phyloP scores from a whole-genome alignment of 2,113 vertebrate species.

The Callorhinus ursinus region DNA sequence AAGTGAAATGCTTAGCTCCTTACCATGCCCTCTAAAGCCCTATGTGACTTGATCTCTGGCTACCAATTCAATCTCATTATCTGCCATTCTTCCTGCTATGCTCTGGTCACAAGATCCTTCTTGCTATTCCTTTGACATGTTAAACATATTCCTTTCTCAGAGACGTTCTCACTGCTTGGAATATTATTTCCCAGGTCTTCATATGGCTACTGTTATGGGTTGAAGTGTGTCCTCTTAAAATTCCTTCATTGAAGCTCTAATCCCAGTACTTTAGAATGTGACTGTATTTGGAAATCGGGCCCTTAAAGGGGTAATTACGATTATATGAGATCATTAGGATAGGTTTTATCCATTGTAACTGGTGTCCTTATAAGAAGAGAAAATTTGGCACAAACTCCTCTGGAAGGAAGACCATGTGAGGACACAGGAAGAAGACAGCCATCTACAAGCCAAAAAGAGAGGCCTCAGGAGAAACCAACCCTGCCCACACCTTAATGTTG shows the following conservation, averaged over 20 bases:
- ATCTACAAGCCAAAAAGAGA: not conserved
- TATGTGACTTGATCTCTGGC: not conserved
- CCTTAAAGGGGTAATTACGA: not conserved
- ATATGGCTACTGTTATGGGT: not conserved
- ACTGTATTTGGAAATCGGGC: not conserved
- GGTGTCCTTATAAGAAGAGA: not conserved
- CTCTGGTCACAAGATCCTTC: not conserved
- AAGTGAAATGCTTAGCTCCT: not conserved
- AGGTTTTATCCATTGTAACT: not conserved
- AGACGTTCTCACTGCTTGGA: not conserved
- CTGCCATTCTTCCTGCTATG: not conserved
- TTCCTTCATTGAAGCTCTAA: not conserved
- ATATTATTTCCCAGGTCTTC: not conserved
- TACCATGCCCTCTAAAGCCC: not conserved
- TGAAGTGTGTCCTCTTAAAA: not conserved
- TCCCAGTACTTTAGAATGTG: not conserved
- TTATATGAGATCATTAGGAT: not conserved
- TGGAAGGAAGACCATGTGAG: not conserved
- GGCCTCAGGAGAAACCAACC: not conserved
- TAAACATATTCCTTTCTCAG: not conserved
- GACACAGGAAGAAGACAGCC: not conserved
- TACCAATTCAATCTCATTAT: not conserved
- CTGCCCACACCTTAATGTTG: not conserved
- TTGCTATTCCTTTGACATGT: not conserved
- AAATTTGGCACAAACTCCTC: not conserved